phyloP scores from a whole-genome alignment of 2,797 vertebrate species.

The Gymnoscopelus microlampas region DNA sequence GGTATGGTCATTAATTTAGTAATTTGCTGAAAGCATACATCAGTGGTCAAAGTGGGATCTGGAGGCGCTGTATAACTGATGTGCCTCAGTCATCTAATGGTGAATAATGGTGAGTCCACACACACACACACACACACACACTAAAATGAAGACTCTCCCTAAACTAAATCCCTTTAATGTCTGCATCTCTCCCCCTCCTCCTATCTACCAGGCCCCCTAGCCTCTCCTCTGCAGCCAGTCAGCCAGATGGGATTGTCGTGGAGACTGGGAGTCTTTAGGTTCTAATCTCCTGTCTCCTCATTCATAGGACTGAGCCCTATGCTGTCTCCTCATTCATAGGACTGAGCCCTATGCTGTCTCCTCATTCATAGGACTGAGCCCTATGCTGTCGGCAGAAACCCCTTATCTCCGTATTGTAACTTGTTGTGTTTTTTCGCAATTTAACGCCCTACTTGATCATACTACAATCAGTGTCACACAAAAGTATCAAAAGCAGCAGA shows the following conservation, averaged over 20 bases:
- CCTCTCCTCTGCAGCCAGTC: constrained; percentile 2
- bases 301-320: neutral
- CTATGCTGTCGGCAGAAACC: neutral
- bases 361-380: neutral
- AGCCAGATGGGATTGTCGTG: constrained; percentile 41
- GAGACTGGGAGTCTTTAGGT: constrained; percentile 52
- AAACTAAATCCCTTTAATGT: constrained; percentile 13
- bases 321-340: constrained; percentile 3
- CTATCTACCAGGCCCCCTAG: neutral
- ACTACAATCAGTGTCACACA: too few species aligned
- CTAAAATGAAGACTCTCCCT: neutral
- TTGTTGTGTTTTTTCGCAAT: too few species aligned
- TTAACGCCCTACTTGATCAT: too few species aligned
- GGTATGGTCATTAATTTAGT: too few species aligned
- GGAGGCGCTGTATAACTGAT: too few species aligned
- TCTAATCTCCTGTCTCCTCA: constrained; percentile 54
- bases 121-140: constrained; percentile 13
- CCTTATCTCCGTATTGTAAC: too few species aligned
- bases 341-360: neutral
- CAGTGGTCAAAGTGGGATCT: too few species aligned
- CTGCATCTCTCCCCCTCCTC: constrained; percentile 2
- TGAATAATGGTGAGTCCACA: neutral
- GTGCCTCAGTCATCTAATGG: too few species aligned
- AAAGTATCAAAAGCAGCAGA: too few species aligned
- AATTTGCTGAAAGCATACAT: too few species aligned